Evolutionary conservation across 2,888 invertebrate genomes (phyloP).

Genomic region (Strigamia crassipes): DNA sequence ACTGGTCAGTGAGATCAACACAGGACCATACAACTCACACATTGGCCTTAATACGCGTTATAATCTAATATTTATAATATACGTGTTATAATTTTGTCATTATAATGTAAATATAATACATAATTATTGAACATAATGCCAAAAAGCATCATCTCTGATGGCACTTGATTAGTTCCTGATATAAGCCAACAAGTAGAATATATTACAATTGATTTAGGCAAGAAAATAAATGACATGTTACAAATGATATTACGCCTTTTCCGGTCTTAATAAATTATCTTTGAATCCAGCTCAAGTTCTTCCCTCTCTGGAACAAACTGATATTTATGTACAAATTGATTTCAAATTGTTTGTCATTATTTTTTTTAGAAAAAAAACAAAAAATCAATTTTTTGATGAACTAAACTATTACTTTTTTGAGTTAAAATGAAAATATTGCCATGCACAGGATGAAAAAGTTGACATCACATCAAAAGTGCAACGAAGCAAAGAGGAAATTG

Average conservation of each 20-base stretch:
- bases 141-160: slow-evolving; percentile 38
- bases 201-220: slow-evolving; percentile 33
- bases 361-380: too few species aligned
- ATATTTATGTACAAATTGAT: too few species aligned
- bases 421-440: too few species aligned
- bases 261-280: background rate
- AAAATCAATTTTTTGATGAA: too few species aligned
- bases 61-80: slow-evolving; percentile 37
- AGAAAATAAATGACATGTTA: slow-evolving; percentile 12
- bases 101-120: slow-evolving; percentile 37
- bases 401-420: too few species aligned
- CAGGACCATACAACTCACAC: slow-evolving; percentile 35
- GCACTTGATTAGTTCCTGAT: slow-evolving; percentile 35
- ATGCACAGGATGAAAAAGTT: too few species aligned
- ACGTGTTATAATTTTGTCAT: slow-evolving; percentile 10
- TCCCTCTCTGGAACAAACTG: background rate
- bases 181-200: slow-evolving; percentile 10
- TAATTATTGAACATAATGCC: slow-evolving; percentile 29
- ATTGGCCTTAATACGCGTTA: slow-evolving; percentile 15
- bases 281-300: background rate
- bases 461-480: background rate
- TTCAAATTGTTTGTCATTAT: too few species aligned
- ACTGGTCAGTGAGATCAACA: slow-evolving; percentile 26
- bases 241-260: slow-evolving; percentile 33
- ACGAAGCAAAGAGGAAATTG: background rate